phyloP scores from a whole-genome alignment of 2,797 vertebrate genomes.

The Lindbergichthys nudifrons region DNA sequence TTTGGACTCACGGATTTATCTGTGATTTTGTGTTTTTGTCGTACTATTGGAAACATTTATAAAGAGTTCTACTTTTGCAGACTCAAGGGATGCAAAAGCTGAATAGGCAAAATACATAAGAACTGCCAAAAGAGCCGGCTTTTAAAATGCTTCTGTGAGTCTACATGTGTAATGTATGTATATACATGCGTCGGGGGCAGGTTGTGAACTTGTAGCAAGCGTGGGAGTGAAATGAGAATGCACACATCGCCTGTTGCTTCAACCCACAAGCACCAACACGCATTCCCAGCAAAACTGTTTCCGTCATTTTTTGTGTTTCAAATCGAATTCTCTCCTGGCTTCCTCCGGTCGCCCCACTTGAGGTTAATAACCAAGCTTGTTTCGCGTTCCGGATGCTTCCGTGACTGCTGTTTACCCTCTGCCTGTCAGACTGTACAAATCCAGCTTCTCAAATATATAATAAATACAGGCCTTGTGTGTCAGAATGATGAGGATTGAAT shows the following conservation, averaged over 20 bases:
- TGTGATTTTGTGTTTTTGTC: slow-evolving; percentile 7
- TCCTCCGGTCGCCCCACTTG: slow-evolving; percentile 28
- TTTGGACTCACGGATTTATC: slow-evolving; percentile 22
- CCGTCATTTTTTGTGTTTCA: slow-evolving; percentile 17
- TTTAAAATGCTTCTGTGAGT: neutral
- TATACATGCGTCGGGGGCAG: neutral
- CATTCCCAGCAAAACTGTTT: slow-evolving; percentile 4
- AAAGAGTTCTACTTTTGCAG: neutral
- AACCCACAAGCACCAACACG: slow-evolving; percentile 1
- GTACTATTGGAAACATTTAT: neutral
- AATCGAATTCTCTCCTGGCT: slow-evolving; percentile 28
- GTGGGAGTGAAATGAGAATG: slow-evolving; percentile 9
- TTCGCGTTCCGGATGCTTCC: slow-evolving; percentile 57
- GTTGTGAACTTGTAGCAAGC: neutral
- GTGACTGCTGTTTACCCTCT: slow-evolving; percentile 66
- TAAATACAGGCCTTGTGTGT: slow-evolving; percentile 60
- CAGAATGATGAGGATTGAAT: slow-evolving; percentile 57
- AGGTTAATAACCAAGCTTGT: slow-evolving; percentile 63
- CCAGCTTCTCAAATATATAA: slow-evolving; percentile 54
- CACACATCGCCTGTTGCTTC: neutral
- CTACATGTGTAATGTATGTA: neutral
- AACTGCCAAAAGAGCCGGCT: neutral
- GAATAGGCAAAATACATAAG: neutral
- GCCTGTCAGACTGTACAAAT: slow-evolving; percentile 50
- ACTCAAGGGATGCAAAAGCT: slow-evolving; percentile 5